Evolutionary conservation across 92 coral and sea anemone species (phyloP), one percentile per base, ranked within the genome.

Genomic region (Siderastrea radians): DNA sequence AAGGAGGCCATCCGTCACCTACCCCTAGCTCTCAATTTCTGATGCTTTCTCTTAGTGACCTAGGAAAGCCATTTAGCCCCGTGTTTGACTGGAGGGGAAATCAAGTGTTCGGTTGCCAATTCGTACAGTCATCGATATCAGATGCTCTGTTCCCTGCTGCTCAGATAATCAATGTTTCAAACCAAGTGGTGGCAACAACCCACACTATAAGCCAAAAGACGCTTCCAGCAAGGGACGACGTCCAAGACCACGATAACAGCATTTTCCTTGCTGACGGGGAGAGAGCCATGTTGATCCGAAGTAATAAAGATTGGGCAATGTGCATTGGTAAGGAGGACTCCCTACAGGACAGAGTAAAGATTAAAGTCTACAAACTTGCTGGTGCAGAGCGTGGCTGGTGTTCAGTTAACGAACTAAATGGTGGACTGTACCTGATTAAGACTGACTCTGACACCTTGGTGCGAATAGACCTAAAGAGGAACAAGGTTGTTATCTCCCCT

Each of bases 341-440:
- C 38, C 38, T 26, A 54, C 69, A 66, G 48, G 45, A 58, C 68
- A 83, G 68, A 68, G 68, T 89, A 73, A 85, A 7, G 5, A 74
- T 74, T 15, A 74, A 26, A 19, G 61, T 26, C 38, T 26, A 26
- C 38, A 26, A 26, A 26, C 38, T 26, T 26, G 38, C 38, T 26
- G 38, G 78, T 4, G 60, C 38, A 26, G 38, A 74, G 44, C 46
- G n/a, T 74, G 93, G 93, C 12, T 89, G 93, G 93, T 89, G 93
- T 57, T 68, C 85, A 38, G 93, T 89, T 16, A 79, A 75, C 52
- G 84, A 89, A 68, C 67, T 47, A 6, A 62, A 72, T 13, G 49
- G 82, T 17, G 80, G 85, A 2, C 51, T 75, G 81, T 83, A 84
- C 50, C 49, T 77, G 54, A 55, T 89, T 3, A 60, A 84, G 45